A percentile compares a stretch with the other conserved stretches of the same genome.
Conservation (phyloP, 23 tunicate genomes). For the Halocynthia aurantium region DNA sequence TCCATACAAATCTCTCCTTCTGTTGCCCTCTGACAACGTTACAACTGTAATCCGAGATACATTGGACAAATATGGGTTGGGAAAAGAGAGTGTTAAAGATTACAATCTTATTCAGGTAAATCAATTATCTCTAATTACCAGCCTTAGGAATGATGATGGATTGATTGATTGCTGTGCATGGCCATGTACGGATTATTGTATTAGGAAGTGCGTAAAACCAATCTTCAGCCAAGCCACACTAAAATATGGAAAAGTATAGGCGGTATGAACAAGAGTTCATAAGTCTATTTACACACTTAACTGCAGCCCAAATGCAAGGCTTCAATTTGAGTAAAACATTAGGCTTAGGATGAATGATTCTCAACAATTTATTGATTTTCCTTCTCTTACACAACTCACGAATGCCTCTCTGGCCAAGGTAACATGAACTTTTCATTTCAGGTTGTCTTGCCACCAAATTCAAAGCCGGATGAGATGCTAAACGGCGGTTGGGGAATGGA, state of each 20-base stretch:
- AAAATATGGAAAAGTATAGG: too few relatives aligned
- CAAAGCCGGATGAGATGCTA: conserved; percentile 83
- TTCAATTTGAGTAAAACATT: too few relatives aligned
- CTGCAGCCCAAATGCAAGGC: too few relatives aligned
- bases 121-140: neutral
- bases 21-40: conserved; percentile 67
- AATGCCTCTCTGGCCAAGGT: too few relatives aligned
- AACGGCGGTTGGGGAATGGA: conserved; percentile 85
- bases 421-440: conserved; percentile 11
- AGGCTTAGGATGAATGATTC: too few relatives aligned
- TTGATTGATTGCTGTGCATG: neutral
- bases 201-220: too few relatives aligned
- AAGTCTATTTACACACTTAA: too few relatives aligned
- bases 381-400: too few relatives aligned
- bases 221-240: too few relatives aligned
- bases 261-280: too few relatives aligned
- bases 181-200: too few relatives aligned
- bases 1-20: conserved; percentile 66
- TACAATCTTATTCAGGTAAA: conserved; percentile 59
- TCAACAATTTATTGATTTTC: too few relatives aligned
- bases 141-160: neutral
- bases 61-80: conserved; percentile 78
- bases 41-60: conserved; percentile 56
- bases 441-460: conserved; percentile 90
- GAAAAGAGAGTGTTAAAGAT: conserved; percentile 39